phyloP scores from a whole-genome alignment of 1,140 invertebrate genomes.

The Pseudomyrmex pallidus region DNA sequence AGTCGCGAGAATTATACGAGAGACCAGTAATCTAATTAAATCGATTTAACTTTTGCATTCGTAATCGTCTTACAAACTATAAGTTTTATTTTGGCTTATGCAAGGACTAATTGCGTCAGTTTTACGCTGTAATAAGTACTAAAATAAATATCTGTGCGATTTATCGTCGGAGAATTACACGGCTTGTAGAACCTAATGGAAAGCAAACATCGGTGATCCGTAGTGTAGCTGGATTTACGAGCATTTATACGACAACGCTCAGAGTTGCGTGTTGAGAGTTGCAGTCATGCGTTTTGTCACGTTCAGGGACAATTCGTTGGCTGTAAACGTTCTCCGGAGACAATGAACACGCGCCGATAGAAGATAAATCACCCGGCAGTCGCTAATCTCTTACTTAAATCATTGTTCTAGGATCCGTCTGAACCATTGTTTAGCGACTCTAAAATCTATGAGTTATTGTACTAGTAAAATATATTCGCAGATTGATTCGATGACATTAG shows the following conservation, averaged over 20 bases:
- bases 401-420: background rate
- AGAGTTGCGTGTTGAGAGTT: constrained; percentile 22
- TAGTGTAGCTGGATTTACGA: constrained; percentile 24
- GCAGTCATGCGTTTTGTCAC: constrained; percentile 37
- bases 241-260: constrained; percentile 4
- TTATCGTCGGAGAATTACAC: background rate
- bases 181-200: background rate
- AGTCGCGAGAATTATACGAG: constrained; percentile 10
- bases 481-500: too few species aligned
- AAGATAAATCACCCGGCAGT: constrained; percentile 19
- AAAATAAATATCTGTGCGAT: background rate
- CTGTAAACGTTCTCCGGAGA: constrained; percentile 10
- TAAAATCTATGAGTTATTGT: too few species aligned
- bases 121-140: background rate
- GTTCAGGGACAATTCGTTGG: constrained; percentile 40
- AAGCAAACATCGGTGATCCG: constrained; percentile 27
- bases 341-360: constrained; percentile 23
- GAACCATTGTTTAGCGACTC: constrained; percentile 1
- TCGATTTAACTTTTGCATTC: background rate
- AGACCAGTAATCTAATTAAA: constrained; percentile 35
- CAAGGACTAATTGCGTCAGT: background rate
- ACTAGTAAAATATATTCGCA: too few species aligned
- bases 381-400: constrained; percentile 38
- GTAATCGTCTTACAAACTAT: background rate
- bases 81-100: background rate